These are phyloP conservation scores for Gallinago media DNA, from an alignment of 2,113 vertebrate species.

Conservation along the genomic window DNA sequence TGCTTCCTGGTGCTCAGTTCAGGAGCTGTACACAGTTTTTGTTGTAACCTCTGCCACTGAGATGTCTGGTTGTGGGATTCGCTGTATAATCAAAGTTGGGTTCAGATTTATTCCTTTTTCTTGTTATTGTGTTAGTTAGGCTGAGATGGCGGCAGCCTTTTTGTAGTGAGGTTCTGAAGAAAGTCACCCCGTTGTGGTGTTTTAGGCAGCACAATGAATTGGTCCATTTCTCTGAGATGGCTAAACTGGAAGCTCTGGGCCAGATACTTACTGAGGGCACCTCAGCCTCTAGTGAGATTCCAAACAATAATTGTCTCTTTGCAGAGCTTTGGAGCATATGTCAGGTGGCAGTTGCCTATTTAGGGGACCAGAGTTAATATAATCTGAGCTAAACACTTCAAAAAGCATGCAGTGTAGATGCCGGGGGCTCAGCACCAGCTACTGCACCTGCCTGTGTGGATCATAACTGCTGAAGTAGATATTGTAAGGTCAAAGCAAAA, in stretches of 20 bases:
- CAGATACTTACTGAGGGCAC: neutral
- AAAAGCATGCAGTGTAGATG: neutral
- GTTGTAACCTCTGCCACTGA: neutral
- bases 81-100: neutral
- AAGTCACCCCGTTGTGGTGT: rapidly evolving
- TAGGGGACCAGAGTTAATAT: neutral
- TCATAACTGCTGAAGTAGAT: neutral
- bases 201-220: neutral
- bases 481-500: neutral
- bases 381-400: neutral
- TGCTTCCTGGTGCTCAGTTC: neutral
- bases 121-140: neutral
- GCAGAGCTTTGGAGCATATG: neutral
- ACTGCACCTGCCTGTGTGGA: rapidly evolving
- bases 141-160: neutral
- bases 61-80: neutral
- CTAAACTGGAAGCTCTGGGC: neutral
- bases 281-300: neutral
- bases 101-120: neutral
- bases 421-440: neutral
- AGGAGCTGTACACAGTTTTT: neutral
- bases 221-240: neutral
- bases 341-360: neutral
- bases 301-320: neutral
- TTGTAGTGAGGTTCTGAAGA: neutral